Percentiles rank a stretch among this genome's conserved stretches.
Conservation (phyloP, 2,888 invertebrate genomes). For the Phrixothrix hirtus region DNA sequence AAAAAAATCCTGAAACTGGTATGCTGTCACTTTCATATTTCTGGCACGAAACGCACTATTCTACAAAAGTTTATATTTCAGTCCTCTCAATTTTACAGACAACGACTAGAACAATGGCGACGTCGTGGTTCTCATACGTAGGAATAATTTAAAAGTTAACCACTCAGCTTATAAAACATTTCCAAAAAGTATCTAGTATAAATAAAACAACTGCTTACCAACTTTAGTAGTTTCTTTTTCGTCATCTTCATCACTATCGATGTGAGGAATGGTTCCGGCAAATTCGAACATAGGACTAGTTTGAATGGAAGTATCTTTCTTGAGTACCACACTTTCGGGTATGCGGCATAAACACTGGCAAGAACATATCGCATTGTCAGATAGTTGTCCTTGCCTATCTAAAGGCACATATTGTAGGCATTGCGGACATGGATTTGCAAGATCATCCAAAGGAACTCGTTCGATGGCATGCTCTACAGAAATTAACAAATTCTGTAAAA, state of each 20-base stretch:
- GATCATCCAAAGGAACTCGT: conserved; percentile 67
- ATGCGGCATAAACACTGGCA: conserved; percentile 52
- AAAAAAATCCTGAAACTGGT: too few species aligned
- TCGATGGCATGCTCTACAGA: conserved; percentile 72
- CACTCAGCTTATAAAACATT: too few species aligned
- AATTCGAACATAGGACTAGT: conserved; percentile 66
- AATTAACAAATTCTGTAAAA: conserved; percentile 67
- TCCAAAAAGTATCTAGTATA: background rate
- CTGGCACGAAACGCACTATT: too few species aligned
- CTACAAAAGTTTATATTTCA: too few species aligned
- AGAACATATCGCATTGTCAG: conserved; percentile 43
- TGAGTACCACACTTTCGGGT: conserved; percentile 48
- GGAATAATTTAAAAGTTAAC: too few species aligned
- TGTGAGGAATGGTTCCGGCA: conserved; percentile 70
- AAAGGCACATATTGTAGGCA: conserved; percentile 55
- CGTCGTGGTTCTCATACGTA: background rate
- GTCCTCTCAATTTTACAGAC: too few species aligned
- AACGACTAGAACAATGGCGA: too few species aligned
- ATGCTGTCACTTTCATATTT: too few species aligned
- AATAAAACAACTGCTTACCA: conserved; percentile 43
- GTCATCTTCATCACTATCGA: conserved; percentile 73
- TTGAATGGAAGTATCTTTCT: conserved; percentile 56
- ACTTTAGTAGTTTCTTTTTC: conserved; percentile 53
- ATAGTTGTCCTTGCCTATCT: conserved; percentile 49
- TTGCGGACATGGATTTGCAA: conserved; percentile 64